Evolutionary conservation across 2,888 invertebrate species (phyloP).

Genomic region (Ellobium chinense): DNA sequence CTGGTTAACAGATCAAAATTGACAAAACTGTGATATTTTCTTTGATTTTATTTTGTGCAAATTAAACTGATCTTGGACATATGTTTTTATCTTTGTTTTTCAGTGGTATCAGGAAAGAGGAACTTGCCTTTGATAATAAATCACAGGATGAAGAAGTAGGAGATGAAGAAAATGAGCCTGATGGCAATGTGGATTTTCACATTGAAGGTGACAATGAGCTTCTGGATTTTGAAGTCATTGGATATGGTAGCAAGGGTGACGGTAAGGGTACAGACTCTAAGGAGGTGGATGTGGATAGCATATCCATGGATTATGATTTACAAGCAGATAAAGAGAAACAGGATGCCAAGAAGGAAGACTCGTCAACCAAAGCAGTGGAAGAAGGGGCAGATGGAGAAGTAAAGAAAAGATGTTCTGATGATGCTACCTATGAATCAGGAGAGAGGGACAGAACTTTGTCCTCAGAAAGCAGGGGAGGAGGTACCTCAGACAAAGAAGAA

Average conservation of each 20-base stretch:
- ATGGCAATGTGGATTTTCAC: neutral
- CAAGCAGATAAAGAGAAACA: neutral
- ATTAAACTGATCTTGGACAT: too few species aligned
- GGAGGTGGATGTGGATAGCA: constrained; percentile 14
- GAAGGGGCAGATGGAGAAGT: neutral
- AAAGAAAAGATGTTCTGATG: neutral
- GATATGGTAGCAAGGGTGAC: neutral
- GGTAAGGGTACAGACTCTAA: neutral
- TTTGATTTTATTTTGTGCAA: too few species aligned
- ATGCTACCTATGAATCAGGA: neutral
- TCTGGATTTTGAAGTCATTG: neutral
- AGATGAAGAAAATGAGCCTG: too few species aligned
- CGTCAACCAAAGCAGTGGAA: neutral
- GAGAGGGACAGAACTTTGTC: constrained; percentile 5
- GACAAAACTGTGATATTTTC: too few species aligned
- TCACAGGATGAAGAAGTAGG: neutral
- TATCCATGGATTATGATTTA: constrained; percentile 8
- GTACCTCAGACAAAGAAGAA: neutral
- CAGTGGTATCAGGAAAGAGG: constrained; percentile 1
- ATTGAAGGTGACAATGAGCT: neutral
- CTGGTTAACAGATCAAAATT: too few species aligned
- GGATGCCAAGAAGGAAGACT: neutral
- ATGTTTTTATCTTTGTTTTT: neutral
- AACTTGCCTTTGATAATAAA: neutral
- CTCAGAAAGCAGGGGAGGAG: neutral